Evolutionary conservation across 2,113 vertebrate species (phyloP).

Genomic region (Syngnathus floridae): DNA sequence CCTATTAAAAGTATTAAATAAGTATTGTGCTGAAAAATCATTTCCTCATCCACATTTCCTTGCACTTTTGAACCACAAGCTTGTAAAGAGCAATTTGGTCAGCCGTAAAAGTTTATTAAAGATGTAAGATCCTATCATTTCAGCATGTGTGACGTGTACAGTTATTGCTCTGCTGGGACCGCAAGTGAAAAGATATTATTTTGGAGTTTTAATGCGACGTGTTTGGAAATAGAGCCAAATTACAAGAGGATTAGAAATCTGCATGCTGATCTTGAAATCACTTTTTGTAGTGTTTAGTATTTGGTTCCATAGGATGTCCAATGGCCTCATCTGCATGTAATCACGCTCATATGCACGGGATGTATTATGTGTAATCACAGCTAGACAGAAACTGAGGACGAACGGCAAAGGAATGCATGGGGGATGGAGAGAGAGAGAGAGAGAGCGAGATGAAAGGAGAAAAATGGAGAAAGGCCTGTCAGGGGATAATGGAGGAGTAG

Average conservation of each 20-base stretch:
- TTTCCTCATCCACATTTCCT: constrained; percentile 9
- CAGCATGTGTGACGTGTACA: constrained; percentile 26
- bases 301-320: constrained; percentile 44
- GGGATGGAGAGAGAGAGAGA: constrained; percentile 37
- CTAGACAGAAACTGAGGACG: constrained; percentile 45
- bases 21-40: constrained; percentile 21
- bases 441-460: constrained; percentile 35
- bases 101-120: constrained; percentile 49
- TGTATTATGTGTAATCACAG: constrained; percentile 55
- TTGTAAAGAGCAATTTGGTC: constrained; percentile 3
- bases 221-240: constrained; percentile 21
- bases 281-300: constrained; percentile 28
- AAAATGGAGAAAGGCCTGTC: constrained; percentile 44
- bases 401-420: constrained; percentile 54
- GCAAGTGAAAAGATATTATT: constrained; percentile 36
- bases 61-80: constrained; percentile 23
- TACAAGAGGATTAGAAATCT: neutral
- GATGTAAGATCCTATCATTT: constrained; percentile 29
- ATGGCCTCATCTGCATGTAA: constrained; percentile 49
- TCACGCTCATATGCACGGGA: constrained; percentile 29
- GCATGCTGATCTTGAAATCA: neutral
- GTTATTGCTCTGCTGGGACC: constrained; percentile 22
- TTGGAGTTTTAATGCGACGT: constrained; percentile 19
- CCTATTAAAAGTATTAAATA: constrained; percentile 8
- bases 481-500: constrained; percentile 54